Evolutionary conservation across 2,113 vertebrate genomes (phyloP).

Genomic region (Delphinus delphis): DNA sequence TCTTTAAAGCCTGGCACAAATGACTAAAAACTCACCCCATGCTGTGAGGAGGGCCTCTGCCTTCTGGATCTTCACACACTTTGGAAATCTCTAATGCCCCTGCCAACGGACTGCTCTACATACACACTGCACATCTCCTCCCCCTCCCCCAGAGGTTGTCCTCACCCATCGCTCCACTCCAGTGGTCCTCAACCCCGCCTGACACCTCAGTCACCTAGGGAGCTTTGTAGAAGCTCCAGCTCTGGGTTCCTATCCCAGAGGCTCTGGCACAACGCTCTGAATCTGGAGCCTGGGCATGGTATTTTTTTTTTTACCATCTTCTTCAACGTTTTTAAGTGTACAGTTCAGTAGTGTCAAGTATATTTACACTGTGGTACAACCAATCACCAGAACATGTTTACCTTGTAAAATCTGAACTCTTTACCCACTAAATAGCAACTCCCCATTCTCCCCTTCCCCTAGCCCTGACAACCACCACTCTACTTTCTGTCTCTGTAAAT

Average conservation of each 20-base stretch:
- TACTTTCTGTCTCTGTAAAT: neutral
- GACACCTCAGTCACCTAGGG: neutral
- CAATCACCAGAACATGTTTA: neutral
- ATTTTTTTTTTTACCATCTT: neutral
- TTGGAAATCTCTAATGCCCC: neutral
- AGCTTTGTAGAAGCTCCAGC: neutral
- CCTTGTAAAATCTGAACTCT: neutral
- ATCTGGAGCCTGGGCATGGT: neutral
- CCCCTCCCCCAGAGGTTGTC: neutral
- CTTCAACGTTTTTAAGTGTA: neutral
- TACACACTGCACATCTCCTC: neutral
- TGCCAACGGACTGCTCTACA: neutral
- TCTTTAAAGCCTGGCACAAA: neutral
- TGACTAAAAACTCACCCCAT: neutral
- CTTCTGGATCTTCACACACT: neutral
- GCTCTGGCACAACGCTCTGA: neutral
- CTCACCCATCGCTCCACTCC: neutral
- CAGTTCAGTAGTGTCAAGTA: neutral
- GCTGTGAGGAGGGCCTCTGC: neutral
- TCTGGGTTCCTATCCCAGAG: neutral
- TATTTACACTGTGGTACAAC: neutral
- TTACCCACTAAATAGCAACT: neutral
- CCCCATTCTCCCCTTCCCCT: fast-evolving
- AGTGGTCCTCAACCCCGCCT: no score
- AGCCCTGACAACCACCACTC: neutral